These are phyloP conservation scores for Phaedon cochleariae DNA, from an alignment of 2,888 invertebrate genomes.

Conservation along the genomic window DNA sequence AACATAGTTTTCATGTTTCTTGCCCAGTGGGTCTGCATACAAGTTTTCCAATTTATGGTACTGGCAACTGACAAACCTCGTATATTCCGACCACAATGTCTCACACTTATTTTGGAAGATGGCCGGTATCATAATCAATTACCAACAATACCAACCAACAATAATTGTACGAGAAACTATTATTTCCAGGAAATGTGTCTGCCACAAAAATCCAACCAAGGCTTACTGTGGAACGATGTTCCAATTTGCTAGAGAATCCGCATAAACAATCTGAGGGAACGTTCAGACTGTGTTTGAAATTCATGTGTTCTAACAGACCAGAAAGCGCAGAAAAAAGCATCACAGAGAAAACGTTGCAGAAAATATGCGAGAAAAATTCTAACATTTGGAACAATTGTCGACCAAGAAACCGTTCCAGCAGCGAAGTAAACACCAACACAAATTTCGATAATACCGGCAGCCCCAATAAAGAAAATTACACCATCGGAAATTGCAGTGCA, in stretches of 20 bases:
- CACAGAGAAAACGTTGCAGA: slow-evolving; percentile 8
- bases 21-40: too few species aligned
- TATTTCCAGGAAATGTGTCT: neutral
- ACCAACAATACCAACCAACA: too few species aligned
- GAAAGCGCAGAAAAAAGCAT: neutral
- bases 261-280: neutral
- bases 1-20: too few species aligned
- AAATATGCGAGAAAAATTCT: slow-evolving; percentile 32
- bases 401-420: slow-evolving; percentile 20
- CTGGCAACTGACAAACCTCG: too few species aligned
- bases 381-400: slow-evolving; percentile 22
- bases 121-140: too few species aligned
- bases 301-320: neutral
- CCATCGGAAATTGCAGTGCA: slow-evolving; percentile 33
- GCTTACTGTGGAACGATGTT: neutral
- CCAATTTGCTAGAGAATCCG: neutral
- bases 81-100: too few species aligned
- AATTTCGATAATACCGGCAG: slow-evolving; percentile 19
- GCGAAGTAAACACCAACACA: slow-evolving; percentile 34
- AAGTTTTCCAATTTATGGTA: too few species aligned
- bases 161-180: neutral
- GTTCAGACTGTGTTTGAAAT: neutral
- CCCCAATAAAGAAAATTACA: slow-evolving; percentile 26
- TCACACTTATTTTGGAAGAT: too few species aligned
- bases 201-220: neutral